Base-by-base conservation (phyloP, 2,113 vertebrate species). In the Numenius arquata region DNA sequence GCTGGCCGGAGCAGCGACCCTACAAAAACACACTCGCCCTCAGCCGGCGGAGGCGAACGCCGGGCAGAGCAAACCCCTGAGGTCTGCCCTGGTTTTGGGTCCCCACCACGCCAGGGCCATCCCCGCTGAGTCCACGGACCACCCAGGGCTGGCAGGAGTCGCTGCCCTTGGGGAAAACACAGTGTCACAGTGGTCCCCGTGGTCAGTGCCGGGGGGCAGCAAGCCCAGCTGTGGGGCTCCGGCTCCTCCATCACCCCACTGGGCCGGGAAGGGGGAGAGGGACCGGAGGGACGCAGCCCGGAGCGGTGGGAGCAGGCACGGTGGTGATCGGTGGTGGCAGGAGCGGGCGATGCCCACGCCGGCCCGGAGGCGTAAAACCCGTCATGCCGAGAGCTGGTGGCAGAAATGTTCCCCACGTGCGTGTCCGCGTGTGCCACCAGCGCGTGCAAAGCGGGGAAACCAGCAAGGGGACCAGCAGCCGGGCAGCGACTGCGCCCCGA, bases 401-500 rank as follows among this genome's bases (percentile, higher is more conserved):
- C 86, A 72, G 47, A 20, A 3, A 2, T 0, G 10, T 75, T 82
- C 85, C 86, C 73, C 53, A 5, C 0, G 1, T 1, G 9, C 0
- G 3, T 3, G 65, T 63, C 85, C 81, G 40, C 0, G 0, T 14
- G 82, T 75, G 61, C 67, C 50, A 15, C 22, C 9, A 38, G 67
- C 48, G 43, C 5, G 15, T 23, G 6, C 32, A 15, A 26, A 63
- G 7, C 3, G 11, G 13, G 34, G 7, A 36, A 34, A 20, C 11
- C 68, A 12, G 53, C 38, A 1, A 65, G 21, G 68, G 45, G 56
- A 83, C 38, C 78, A 3, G 40, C 56, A 52, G 45, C 63, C 2
- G 0, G 43, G 70, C 55, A 26, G 40, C 0, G 0, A 5, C 18
- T 16, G 55, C 1, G 0, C 36, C 45, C 38, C 3, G 1, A 50